Conservation (phyloP, 2,113 vertebrate genomes). For the Thymallus thymallus region DNA sequence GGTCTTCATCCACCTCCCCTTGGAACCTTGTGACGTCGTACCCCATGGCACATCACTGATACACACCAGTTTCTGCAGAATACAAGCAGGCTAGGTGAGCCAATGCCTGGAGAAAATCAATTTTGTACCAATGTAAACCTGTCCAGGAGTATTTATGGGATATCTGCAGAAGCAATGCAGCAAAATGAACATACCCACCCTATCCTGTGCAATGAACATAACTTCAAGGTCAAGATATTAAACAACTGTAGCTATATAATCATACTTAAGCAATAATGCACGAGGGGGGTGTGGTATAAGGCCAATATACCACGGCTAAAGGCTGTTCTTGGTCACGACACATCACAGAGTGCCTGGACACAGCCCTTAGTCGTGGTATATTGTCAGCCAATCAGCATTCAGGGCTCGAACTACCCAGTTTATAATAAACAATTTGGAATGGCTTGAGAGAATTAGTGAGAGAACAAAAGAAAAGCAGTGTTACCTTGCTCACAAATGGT, state of each 20-base stretch:
- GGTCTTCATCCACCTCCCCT: conserved; percentile 97
- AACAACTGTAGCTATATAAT: too few relatives aligned
- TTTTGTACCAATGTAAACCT: background rate
- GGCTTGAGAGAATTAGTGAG: background rate
- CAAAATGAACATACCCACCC: too few relatives aligned
- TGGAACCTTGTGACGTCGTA: conserved; percentile 97
- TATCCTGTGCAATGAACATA: too few relatives aligned
- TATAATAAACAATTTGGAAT: background rate
- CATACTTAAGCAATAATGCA: too few relatives aligned
- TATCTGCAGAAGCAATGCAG: background rate
- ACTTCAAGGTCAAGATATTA: too few relatives aligned
- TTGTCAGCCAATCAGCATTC: too few relatives aligned
- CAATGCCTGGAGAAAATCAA: background rate
- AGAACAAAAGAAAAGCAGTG: background rate
- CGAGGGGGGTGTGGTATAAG: too few relatives aligned
- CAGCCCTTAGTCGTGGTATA: too few relatives aligned
- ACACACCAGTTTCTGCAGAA: conserved; percentile 71
- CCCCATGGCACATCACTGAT: conserved; percentile 95
- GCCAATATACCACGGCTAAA: too few relatives aligned
- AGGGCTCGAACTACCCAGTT: too few relatives aligned
- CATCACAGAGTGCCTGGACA: too few relatives aligned
- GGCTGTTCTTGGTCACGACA: too few relatives aligned
- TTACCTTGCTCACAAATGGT: conserved; percentile 60
- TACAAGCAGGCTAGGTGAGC: background rate
- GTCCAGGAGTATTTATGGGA: background rate